These are phyloP conservation scores for Pomacea canaliculata DNA, from an alignment of 2,888 invertebrate genomes.

Conservation along the genomic window DNA sequence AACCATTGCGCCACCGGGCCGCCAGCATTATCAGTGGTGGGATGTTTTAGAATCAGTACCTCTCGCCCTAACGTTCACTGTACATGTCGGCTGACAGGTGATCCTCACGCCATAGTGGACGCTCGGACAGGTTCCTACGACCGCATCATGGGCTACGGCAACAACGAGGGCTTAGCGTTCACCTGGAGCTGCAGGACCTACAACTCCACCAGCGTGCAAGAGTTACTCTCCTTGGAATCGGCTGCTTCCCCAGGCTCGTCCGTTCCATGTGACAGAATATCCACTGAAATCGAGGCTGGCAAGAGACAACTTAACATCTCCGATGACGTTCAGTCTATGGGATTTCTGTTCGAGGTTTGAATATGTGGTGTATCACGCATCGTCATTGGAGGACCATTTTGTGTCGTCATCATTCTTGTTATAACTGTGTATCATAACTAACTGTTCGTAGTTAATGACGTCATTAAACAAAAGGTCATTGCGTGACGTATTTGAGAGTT, in stretches of 20 bases:
- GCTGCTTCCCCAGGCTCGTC: neutral
- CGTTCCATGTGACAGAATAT: neutral
- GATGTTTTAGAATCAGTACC: too few species aligned
- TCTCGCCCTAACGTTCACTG: too few species aligned
- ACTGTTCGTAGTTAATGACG: too few species aligned
- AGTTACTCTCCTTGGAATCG: neutral
- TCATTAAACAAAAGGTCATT: neutral
- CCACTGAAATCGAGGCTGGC: neutral
- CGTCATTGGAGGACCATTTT: too few species aligned
- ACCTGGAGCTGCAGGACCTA: neutral
- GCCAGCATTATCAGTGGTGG: too few species aligned
- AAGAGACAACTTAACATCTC: neutral
- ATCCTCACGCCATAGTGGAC: neutral
- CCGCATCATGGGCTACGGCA: neutral
- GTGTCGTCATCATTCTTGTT: too few species aligned
- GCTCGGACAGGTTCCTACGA: neutral
- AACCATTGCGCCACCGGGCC: too few species aligned
- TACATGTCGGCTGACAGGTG: neutral
- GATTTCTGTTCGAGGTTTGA: neutral
- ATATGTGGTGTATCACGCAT: too few species aligned
- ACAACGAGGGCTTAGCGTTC: neutral
- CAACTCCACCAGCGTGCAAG: neutral
- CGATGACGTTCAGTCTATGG: neutral
- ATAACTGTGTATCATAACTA: too few species aligned
- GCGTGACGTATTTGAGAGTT: neutral